Base-by-base conservation (phyloP, 2,888 invertebrate genomes). In the Lypha dubia region DNA sequence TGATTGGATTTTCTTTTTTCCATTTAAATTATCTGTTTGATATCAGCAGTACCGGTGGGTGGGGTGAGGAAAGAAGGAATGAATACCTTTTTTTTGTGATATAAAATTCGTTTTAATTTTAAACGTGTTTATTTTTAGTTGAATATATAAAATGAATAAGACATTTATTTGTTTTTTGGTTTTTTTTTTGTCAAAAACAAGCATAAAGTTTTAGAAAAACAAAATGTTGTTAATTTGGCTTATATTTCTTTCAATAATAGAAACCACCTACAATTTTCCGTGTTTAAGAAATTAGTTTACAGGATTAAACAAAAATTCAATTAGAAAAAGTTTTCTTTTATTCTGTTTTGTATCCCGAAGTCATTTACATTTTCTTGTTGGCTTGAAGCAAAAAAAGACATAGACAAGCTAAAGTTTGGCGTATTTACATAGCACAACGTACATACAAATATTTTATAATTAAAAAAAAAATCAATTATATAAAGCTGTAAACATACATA, bases 201-300 rank as follows among this genome's bases (percentile, higher is more conserved):
- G 65, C 28, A 58, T 49, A 49, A 65, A 79, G 38, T 79, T 79
- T 28, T 46, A 24, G 4, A 46, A 56, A 56, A 65, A 38, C 28
- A n/a, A 80, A 70, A 81, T 82, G 51, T 68, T 73, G 79, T 79
- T 83, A 77, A 79, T 79, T 79, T 81, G 63, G 68, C 63, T 84
- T 71, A 35, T 46, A 60, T 65, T 49, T 58, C 11, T 46, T 67
- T 56, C 22, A n/a, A n/a, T 17, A 75, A 65, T 1, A 28, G 22
- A 63, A 70, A 60, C 60, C 71, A 76, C 60, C 75, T 58, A 3
- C 56, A 68, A 62, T 13, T 60, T 58, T 32, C 20, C 20, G 20
- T 11, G 41, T 41, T 49, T 8, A 28, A 28, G 53, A 63, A 20
- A 63, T 44, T n/a, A 67, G 51, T 24, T 46, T 46, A 22, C 22